Base-by-base conservation (phyloP, 2,797 vertebrate genomes). In the Sternarchorhynchus goeldii region DNA sequence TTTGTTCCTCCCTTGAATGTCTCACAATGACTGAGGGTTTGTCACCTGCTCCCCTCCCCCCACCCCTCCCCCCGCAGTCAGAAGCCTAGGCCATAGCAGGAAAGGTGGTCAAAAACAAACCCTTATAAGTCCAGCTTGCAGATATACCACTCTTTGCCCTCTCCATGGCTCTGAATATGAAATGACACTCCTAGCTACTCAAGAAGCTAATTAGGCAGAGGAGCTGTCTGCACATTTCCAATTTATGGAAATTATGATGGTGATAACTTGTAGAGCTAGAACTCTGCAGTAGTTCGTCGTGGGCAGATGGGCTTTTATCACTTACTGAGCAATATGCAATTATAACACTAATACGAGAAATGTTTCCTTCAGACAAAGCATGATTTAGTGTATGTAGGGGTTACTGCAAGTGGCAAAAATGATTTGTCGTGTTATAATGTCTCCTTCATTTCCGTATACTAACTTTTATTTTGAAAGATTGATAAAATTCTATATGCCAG, bases 201-300 rank as follows among this genome's bases (percentile, higher is more conserved):
- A 66, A 82, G 77, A 80, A 80, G 63, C 77, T 88, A 55, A 85
- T 86, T 84, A 90, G 82, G 0, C 3, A 21, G 20, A 81, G 85
- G 16, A 63, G 72, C 81, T 70, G 53, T 69, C 72, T 82, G 31
- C 78, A 81, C 63, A 63, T 63, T 62, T 65, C 12, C 75, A 79
- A 59, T 81, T 81, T 78, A 81, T 81, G 78, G 66, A 81, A 81
- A 82, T 78, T 2, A 81, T 73, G 41, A 73, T 50, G 17, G 76
- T 29, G 66, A 50, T 74, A 82, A 77, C 32, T 80, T 2, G 60
- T 68, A 21, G 20, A 34, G 36, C 20, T 25, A 63, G 29, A 63
- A 67, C 55, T 59, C 6, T 25, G 39, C 59, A 55, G 73, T 60
- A 18, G 36, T 62, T 71, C 25, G 36, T 36, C 18, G 50, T 69